Evolutionary conservation across 2,113 vertebrate genomes (phyloP), one percentile per base, ranked within the genome.

Genomic region (Narcine bancroftii): DNA sequence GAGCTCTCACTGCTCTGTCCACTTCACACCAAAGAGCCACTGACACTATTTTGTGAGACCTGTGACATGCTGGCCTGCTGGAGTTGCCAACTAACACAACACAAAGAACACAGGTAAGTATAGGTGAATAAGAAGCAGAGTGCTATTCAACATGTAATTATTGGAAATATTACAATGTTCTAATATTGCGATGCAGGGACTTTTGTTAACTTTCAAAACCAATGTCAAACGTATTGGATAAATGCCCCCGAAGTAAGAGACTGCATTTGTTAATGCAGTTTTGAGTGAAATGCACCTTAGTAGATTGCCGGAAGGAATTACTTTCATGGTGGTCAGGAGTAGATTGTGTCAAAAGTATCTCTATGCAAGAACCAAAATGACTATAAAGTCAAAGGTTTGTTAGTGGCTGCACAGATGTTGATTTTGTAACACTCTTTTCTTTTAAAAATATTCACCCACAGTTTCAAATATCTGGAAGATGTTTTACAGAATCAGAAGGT

Each of bases 71-170:
- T 97, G 6, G 95, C 94, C 0, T 97, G 96, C 94, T 92, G 29
- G 63, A 95, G 94, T 93, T 97, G 96, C 93, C 95, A 96, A 19
- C 93, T 97, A 94, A 77, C 94, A 26, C 95, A 96, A 29, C 96
- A 97, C 93, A 96, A 95, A 89, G 96, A 97, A 0, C 96, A 97
- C 94, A 96, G 96, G 96, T 97, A 93, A 76, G 36, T 65, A 3
- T 1, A 24, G 10, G 85, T 10, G 6, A 36, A 24, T 89, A 36
- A 85, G 15, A 53, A 3, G 21, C 42, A 9, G 17, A 50, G 47
- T 56, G 81, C n/a, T 3, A n/a, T 83, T 56, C 11, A 85, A 53
- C 26, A 83, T 53, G 42, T 29, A 26, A 79, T 26, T 83, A 3
- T 29, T 15, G 15, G 33, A n/a, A 36, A n/a, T 19, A 87, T 87